These are phyloP conservation scores for Acanthosepion lycidas DNA, from an alignment of 2,888 invertebrate species.

Conservation along the genomic window DNA sequence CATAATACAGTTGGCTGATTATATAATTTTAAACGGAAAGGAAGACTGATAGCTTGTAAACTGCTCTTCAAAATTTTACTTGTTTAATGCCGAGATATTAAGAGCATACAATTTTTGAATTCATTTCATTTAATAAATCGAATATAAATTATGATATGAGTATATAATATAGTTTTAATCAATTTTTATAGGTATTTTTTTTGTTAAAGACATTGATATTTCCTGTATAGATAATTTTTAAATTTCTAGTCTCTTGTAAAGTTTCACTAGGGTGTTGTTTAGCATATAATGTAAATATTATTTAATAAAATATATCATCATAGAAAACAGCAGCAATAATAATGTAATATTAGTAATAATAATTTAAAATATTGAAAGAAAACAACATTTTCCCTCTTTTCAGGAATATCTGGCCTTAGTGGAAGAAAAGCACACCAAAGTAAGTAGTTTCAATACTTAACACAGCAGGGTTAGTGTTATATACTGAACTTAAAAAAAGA, in stretches of 20 bases:
- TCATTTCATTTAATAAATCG: too few species aligned
- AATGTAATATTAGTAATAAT: neutral
- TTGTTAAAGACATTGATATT: neutral
- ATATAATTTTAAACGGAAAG: neutral
- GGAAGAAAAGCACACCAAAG: constrained; percentile 33
- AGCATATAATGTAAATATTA: constrained; percentile 20
- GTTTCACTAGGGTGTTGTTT: neutral
- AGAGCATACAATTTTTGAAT: too few species aligned
- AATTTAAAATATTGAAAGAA: neutral
- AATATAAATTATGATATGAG: too few species aligned
- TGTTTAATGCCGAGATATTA: neutral
- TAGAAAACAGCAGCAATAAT: neutral
- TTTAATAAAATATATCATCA: neutral
- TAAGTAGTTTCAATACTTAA: constrained; percentile 33
- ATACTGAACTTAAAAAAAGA: neutral
- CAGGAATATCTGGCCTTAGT: constrained; percentile 12
- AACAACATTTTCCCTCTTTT: constrained; percentile 33
- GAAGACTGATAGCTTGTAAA: neutral
- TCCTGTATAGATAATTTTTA: neutral
- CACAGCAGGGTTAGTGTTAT: constrained; percentile 33
- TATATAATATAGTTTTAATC: too few species aligned
- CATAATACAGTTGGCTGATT: neutral
- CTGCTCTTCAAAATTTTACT: neutral
- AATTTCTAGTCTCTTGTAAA: neutral
- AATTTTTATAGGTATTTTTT: neutral